Base-by-base conservation (phyloP, 2,797 vertebrate species). In the Antennarius maculatus region DNA sequence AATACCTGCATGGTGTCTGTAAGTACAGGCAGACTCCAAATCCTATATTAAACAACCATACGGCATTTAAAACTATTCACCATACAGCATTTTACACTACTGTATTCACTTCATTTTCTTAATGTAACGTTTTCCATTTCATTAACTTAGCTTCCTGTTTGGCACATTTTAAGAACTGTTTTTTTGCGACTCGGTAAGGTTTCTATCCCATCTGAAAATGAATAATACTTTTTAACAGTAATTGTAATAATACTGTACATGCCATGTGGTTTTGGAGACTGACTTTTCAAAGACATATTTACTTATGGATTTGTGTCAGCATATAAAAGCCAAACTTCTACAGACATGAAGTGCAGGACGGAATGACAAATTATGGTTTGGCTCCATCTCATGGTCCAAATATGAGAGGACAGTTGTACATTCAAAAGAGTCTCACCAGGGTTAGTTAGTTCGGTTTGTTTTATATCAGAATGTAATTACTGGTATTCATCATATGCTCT, bases 321-420 rank as follows among this genome's bases (percentile, higher is more conserved):
- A 48, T 7, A 53, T 27, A 53, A 7, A 7, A 47, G 2, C 5
- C 52, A 2, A 46, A n/a, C 1, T 0, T 18, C 46, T 48, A 29
- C 3, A 34, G 2, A 47, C 27, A 47, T 51, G 0, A 42, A n/a
- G 1, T 15, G 12, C 13, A 43, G 5, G 5, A 13, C n/a, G 12
- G 10, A 15, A 43, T 43, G 6, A 46, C 56, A 47, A 57, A 68
- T 62, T 0, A 43, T 28, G 11, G 11, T 56, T 15, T 18, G 47
- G 53, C 52, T 10, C 79, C 82, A 80, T 65, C 82, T 75, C 61
- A 71, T 69, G 77, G 71, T 8, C 5, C 0, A 8, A 0, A 7
- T 2, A 12, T 51, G 6, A 27, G 62, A 64, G 14, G 7, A 51
- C 64, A 79, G 10, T 0, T 28, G 11, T 13, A 50, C 7, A 31